These are phyloP conservation scores for Bradypodion pumilum DNA, from an alignment of 2,797 vertebrate species.

Conservation along the genomic window DNA sequence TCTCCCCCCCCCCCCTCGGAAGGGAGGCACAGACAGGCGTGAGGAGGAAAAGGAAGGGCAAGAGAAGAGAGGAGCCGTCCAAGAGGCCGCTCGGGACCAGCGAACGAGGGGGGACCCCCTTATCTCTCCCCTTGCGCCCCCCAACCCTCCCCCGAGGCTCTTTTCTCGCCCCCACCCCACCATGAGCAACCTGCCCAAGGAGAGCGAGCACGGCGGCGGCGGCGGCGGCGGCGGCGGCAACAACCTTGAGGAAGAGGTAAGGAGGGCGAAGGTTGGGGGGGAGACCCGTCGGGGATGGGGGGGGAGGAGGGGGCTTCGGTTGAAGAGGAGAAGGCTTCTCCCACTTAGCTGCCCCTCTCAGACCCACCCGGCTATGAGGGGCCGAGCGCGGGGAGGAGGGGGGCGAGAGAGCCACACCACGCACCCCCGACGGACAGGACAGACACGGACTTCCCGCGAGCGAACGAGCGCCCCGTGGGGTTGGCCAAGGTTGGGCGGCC, in stretches of 20 bases:
- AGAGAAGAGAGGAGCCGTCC: not conserved
- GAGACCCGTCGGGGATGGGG: not conserved
- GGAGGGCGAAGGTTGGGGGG: too few species aligned
- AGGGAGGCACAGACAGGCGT: not conserved
- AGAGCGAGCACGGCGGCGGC: constrained; percentile 71
- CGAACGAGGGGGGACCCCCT: constrained; percentile 28
- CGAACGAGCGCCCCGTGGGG: too few species aligned
- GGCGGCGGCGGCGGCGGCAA: too few species aligned
- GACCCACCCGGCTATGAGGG: not conserved
- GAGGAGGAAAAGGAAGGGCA: not conserved
- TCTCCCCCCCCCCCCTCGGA: not conserved
- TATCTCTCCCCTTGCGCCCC: constrained; percentile 1
- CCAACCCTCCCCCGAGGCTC: not conserved
- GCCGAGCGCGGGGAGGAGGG: too few species aligned
- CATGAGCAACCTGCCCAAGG: constrained; percentile 70
- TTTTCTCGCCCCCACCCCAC: constrained; percentile 3
- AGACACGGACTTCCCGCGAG: too few species aligned
- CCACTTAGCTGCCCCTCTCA: too few species aligned
- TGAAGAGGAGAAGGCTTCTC: too few species aligned
- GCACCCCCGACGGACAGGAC: too few species aligned
- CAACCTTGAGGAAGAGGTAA: constrained; percentile 72
- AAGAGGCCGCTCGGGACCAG: not conserved
- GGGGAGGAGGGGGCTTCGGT: not conserved
- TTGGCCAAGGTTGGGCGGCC: not conserved
- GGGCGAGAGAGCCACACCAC: too few species aligned